A percentile compares a stretch with the other conserved stretches of the same genome.
phyloP scores from a whole-genome alignment of 1,140 invertebrate species.

The Scaptomyza pallida region DNA sequence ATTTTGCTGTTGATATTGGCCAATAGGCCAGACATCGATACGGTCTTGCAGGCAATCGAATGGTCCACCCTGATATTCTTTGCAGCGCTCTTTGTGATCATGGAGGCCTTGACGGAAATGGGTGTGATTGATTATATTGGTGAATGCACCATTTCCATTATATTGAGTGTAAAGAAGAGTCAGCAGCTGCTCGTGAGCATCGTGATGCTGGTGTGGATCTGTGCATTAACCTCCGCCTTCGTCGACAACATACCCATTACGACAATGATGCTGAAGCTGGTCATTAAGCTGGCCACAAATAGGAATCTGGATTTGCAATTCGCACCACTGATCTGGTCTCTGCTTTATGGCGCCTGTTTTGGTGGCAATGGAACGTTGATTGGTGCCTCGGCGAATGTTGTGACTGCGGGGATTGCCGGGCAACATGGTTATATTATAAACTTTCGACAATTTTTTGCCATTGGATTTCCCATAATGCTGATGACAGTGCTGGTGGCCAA shows the following conservation, averaged over 20 bases:
- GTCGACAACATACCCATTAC: slow-evolving; percentile 92
- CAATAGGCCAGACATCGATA: slow-evolving; percentile 86
- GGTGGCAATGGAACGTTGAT: slow-evolving; percentile 92
- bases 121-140: slow-evolving; percentile 89
- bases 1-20: slow-evolving; percentile 87
- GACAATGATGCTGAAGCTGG: slow-evolving; percentile 91
- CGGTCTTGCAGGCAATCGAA: slow-evolving; percentile 89
- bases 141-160: slow-evolving; percentile 86
- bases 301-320: slow-evolving; percentile 86
- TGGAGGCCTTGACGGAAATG: slow-evolving; percentile 89
- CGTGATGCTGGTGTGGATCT: slow-evolving; percentile 89
- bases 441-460: slow-evolving; percentile 85
- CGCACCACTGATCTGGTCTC: slow-evolving; percentile 88
- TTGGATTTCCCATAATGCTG: slow-evolving; percentile 91
- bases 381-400: slow-evolving; percentile 91
- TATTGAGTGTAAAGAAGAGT: slow-evolving; percentile 86
- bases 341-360: slow-evolving; percentile 90
- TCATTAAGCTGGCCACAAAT: slow-evolving; percentile 86
- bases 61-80: slow-evolving; percentile 92
- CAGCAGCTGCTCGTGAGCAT: slow-evolving; percentile 87
- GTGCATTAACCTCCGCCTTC: slow-evolving; percentile 89
- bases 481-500: slow-evolving; percentile 86
- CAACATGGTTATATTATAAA: slow-evolving; percentile 91
- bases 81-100: slow-evolving; percentile 89
- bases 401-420: slow-evolving; percentile 90